phyloP scores from a whole-genome alignment of 2,888 invertebrate genomes.

The Apoda limacodes region DNA sequence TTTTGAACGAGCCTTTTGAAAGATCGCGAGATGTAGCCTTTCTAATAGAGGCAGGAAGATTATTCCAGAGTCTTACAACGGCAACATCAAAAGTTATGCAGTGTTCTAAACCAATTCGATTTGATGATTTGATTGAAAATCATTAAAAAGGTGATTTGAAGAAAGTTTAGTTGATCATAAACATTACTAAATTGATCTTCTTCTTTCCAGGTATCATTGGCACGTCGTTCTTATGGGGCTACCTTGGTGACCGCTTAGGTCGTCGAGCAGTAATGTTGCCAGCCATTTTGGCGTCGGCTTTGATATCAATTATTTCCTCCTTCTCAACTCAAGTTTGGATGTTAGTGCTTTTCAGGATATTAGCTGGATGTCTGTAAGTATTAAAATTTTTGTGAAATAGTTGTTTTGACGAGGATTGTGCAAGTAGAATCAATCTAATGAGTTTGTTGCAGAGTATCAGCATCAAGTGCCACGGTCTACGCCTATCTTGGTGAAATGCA shows the following conservation, averaged over 20 bases:
- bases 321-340: slow-evolving; percentile 71
- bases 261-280: slow-evolving; percentile 71
- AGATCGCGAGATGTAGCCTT: no score
- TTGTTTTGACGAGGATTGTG: neutral
- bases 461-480: slow-evolving; percentile 70
- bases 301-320: slow-evolving; percentile 68
- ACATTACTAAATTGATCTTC: no score
- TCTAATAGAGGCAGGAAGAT: no score
- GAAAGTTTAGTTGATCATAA: no score
- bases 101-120: no score
- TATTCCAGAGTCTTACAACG: no score
- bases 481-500: slow-evolving; percentile 72
- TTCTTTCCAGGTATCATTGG: slow-evolving; percentile 69
- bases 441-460: slow-evolving; percentile 53
- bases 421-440: no score
- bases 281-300: slow-evolving; percentile 58
- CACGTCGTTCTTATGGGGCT: slow-evolving; percentile 85
- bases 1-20: no score
- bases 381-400: no score
- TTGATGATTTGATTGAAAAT: no score
- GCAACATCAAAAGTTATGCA: no score
- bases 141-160: no score
- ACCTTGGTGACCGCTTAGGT: slow-evolving; percentile 79
- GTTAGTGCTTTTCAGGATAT: slow-evolving; percentile 70
- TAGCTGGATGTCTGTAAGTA: slow-evolving; percentile 74